Percentiles rank a stretch among this genome's conserved stretches.
Evolutionary conservation across 35 echinoderm and acorn worm genomes (phyloP).

Genomic region (Stichopus chloronotus): DNA sequence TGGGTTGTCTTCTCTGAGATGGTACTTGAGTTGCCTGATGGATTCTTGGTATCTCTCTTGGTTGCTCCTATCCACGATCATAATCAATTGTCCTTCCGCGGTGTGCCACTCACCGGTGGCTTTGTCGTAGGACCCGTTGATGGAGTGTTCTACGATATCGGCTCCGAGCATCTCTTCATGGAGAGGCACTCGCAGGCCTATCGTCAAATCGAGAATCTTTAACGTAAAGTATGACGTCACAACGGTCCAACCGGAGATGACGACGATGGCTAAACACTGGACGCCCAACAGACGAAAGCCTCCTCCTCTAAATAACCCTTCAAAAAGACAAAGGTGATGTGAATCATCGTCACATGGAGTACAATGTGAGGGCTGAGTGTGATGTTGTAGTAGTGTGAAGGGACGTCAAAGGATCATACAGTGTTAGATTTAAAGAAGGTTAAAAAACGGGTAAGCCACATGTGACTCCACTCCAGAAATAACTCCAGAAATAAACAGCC

Average conservation of each 20-base stretch:
- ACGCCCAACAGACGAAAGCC: constrained; percentile 75
- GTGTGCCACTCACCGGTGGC: constrained; percentile 57
- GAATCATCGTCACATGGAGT: too few relatives aligned
- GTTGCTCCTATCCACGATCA: constrained; percentile 49
- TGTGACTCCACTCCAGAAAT: too few relatives aligned
- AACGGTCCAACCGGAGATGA: constrained; percentile 66
- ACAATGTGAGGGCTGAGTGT: too few relatives aligned
- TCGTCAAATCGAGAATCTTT: constrained; percentile 68
- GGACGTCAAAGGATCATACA: too few relatives aligned
- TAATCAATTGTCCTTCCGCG: constrained; percentile 59
- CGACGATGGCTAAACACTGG: constrained; percentile 60
- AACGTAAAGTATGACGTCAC: constrained; percentile 55
- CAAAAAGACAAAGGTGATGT: not conserved
- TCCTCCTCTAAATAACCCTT: constrained; percentile 79
- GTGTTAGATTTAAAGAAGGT: too few relatives aligned
- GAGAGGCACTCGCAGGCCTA: constrained; percentile 77
- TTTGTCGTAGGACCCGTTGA: constrained; percentile 80
- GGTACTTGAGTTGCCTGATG: not conserved
- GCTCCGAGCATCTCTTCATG: constrained; percentile 89
- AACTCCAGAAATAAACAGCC: too few relatives aligned
- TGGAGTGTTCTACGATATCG: constrained; percentile 73
- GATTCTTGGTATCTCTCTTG: constrained; percentile 44
- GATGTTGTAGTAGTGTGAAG: too few relatives aligned
- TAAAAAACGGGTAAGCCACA: too few relatives aligned
- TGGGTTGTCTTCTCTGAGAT: constrained; percentile 16